A percentile compares a stretch with the other conserved stretches of the same genome.
These are phyloP conservation scores for Hypselothyrea guttata DNA, from an alignment of 2,888 invertebrate genomes.

Conservation along the genomic window DNA sequence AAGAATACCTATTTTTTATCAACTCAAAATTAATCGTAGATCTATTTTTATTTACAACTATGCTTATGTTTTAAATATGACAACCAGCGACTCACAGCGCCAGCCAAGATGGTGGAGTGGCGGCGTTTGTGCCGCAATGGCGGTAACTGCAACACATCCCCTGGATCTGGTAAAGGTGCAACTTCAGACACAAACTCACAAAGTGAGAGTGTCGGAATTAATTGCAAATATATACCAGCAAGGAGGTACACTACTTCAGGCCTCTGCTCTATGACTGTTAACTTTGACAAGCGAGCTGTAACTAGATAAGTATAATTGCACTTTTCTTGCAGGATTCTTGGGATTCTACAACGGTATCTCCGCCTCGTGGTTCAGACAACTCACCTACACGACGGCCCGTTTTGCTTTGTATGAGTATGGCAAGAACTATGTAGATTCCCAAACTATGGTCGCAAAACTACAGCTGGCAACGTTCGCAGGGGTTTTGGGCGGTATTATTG, in stretches of 20 bases:
- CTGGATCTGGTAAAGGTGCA: slow-evolving; percentile 95
- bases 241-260: slow-evolving; percentile 17
- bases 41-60: too few relatives aligned
- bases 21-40: too few relatives aligned
- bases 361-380: slow-evolving; percentile 93
- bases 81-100: slow-evolving; percentile 7
- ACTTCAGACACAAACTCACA: slow-evolving; percentile 84
- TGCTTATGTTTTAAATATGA: too few relatives aligned
- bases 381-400: slow-evolving; percentile 96
- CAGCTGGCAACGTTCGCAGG: slow-evolving; percentile 94
- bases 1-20: too few relatives aligned
- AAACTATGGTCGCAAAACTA: slow-evolving; percentile 83
- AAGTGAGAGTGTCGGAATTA: slow-evolving; percentile 90
- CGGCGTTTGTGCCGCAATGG: slow-evolving; percentile 85
- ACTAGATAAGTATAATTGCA: too few relatives aligned
- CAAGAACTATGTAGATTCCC: slow-evolving; percentile 84
- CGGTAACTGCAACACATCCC: slow-evolving; percentile 98
- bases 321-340: slow-evolving; percentile 84
- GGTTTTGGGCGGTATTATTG: slow-evolving; percentile 94
- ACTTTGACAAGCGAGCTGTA: background rate
- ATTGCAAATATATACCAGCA: slow-evolving; percentile 73
- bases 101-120: slow-evolving; percentile 59
- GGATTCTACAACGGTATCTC: slow-evolving; percentile 97
- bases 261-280: too few relatives aligned
- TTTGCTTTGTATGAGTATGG: slow-evolving; percentile 88